Evolutionary conservation across 2,888 invertebrate genomes (phyloP).

Genomic region (Trachelus troglodyta): DNA sequence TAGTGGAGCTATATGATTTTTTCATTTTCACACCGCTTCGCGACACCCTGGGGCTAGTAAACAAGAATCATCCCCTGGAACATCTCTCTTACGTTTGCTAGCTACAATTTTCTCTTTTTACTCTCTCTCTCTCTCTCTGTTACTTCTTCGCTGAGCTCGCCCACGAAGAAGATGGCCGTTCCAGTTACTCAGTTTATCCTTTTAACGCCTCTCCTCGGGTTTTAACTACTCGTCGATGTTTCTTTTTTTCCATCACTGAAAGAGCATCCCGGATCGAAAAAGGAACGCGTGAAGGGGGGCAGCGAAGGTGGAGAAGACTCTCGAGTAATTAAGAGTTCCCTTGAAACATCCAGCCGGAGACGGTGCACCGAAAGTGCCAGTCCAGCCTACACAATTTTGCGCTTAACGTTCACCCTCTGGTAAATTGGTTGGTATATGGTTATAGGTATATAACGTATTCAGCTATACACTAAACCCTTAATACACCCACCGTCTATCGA

Average conservation of each 20-base stretch:
- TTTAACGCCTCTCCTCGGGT: not conserved
- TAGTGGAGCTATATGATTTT: not conserved
- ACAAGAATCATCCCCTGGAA: not conserved
- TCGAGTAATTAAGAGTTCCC: not conserved
- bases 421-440: not conserved
- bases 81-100: constrained; percentile 1
- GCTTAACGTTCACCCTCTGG: not conserved
- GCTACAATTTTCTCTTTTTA: not conserved
- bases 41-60: not conserved
- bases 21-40: not conserved
- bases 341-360: not conserved
- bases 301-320: not conserved
- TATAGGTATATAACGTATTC: not conserved
- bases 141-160: no score
- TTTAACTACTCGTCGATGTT: not conserved
- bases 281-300: not conserved
- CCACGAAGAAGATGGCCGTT: not conserved
- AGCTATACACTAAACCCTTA: not conserved
- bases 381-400: not conserved
- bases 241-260: not conserved
- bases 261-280: not conserved
- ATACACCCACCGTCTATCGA: not conserved
- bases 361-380: not conserved
- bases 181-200: not conserved
- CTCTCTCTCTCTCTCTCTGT: no score